Evolutionary conservation across 2,888 invertebrate genomes (phyloP).

Genomic region (Eutolmus rufibarbis): DNA sequence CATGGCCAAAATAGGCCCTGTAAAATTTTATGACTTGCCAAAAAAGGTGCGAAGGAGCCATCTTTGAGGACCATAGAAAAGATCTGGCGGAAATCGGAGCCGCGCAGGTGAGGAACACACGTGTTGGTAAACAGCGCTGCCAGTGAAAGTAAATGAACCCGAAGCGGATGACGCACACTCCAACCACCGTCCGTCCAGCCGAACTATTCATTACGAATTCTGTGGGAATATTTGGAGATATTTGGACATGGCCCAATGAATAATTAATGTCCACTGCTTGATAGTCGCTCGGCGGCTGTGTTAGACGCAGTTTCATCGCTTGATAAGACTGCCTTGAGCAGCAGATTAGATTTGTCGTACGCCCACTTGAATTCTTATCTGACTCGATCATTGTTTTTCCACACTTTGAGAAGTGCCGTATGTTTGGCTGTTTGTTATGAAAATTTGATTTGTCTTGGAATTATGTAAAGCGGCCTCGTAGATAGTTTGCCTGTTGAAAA

Average conservation of each 20-base stretch:
- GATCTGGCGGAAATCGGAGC: background rate
- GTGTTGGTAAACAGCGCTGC: background rate
- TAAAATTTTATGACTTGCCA: background rate
- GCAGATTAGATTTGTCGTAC: background rate
- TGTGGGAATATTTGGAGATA: slow-evolving; percentile 19
- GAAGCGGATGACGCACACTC: background rate
- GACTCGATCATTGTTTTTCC: background rate
- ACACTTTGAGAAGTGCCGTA: background rate
- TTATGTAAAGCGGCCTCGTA: background rate
- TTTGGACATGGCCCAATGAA: slow-evolving; percentile 8
- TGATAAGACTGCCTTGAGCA: background rate
- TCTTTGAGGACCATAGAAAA: background rate
- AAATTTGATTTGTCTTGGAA: background rate
- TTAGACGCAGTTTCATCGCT: background rate
- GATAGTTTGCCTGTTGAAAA: background rate
- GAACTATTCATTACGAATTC: background rate
- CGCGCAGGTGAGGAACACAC: background rate
- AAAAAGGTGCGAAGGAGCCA: background rate
- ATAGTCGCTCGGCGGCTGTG: background rate
- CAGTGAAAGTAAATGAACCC: background rate
- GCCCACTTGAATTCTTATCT: background rate
- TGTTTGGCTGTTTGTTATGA: background rate
- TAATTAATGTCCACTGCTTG: background rate
- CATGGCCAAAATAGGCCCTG: background rate
- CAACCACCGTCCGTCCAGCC: background rate